Evolutionary conservation across 30 jellyfish, hydroid and myxozoan species (phyloP).

Genomic region (Aurelia aurita): DNA sequence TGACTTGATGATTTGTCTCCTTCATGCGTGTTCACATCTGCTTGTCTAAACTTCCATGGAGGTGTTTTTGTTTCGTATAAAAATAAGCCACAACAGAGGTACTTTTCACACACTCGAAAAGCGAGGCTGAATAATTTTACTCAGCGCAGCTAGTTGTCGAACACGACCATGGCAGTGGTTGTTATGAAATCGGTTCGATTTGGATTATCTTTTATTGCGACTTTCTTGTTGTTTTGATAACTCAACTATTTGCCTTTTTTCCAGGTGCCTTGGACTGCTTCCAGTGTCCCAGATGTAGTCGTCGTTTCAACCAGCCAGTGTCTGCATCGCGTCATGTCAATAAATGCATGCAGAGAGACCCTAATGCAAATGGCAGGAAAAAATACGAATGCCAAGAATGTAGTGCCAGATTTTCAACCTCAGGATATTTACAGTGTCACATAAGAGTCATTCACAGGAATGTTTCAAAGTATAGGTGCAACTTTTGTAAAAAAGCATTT

Average conservation of each 20-base stretch:
- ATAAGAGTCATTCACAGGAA: conserved; percentile 50
- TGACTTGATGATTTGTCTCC: not conserved
- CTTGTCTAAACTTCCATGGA: no score
- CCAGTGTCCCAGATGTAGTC: not conserved
- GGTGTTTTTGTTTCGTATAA: no score
- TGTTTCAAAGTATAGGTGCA: conserved; percentile 40
- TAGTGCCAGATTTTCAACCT: conserved; percentile 17
- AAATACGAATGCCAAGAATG: conserved; percentile 53
- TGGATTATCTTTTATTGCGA: no score
- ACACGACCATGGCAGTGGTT: no score
- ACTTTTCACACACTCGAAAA: no score
- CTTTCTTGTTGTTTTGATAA: no score
- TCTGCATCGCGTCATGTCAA: not conserved
- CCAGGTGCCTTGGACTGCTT: not conserved
- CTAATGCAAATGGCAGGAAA: not conserved
- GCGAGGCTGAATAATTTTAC: no score
- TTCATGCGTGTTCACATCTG: not conserved
- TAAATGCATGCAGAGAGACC: not conserved
- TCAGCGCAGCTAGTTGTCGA: no score
- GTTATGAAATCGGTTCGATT: no score
- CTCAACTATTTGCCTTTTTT: no score
- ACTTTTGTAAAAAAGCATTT: conserved; percentile 53
- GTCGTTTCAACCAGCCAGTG: not conserved
- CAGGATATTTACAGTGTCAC: conserved; percentile 53
- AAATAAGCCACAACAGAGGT: no score